Conservation (phyloP, 2,888 invertebrate genomes). For the Neoascia interrupta region DNA sequence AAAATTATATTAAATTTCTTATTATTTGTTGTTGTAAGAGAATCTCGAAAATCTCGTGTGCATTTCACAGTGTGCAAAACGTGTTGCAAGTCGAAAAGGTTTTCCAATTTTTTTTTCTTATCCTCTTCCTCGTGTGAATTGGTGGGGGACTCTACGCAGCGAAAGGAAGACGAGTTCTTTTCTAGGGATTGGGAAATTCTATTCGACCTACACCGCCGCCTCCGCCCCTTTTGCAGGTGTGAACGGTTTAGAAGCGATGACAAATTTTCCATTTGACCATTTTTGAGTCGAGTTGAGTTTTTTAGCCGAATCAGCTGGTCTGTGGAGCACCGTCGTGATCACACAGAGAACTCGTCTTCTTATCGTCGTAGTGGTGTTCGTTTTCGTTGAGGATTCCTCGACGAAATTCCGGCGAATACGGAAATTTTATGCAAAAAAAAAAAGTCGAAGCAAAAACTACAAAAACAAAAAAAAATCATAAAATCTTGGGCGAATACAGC, state of each 20-base stretch:
- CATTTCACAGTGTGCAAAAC: slow-evolving; percentile 55
- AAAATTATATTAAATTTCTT: background rate
- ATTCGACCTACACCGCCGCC: too few species aligned
- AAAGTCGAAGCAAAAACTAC: slow-evolving; percentile 19
- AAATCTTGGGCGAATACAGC: too few species aligned
- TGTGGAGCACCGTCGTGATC: slow-evolving; percentile 14
- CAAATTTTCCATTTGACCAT: background rate
- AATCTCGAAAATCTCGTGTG: slow-evolving; percentile 31
- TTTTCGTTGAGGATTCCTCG: slow-evolving; percentile 42
- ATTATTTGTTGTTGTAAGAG: too few species aligned
- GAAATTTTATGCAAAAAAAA: slow-evolving; percentile 43
- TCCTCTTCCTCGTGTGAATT: too few species aligned
- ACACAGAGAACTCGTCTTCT: slow-evolving; percentile 43
- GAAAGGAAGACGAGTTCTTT: too few species aligned
- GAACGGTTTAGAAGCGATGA: too few species aligned
- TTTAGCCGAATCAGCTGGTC: slow-evolving; percentile 58
- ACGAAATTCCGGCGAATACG: slow-evolving; percentile 55
- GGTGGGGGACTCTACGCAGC: too few species aligned
- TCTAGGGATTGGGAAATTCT: too few species aligned
- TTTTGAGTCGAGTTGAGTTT: slow-evolving; percentile 4
- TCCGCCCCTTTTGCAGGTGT: too few species aligned
- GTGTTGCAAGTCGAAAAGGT: slow-evolving; percentile 59
- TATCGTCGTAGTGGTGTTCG: slow-evolving; percentile 19
- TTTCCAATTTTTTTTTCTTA: too few species aligned
- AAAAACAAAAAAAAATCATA: slow-evolving; percentile 20